Conservation (phyloP, 2,888 invertebrate genomes). For the Incurvaria masculella region DNA sequence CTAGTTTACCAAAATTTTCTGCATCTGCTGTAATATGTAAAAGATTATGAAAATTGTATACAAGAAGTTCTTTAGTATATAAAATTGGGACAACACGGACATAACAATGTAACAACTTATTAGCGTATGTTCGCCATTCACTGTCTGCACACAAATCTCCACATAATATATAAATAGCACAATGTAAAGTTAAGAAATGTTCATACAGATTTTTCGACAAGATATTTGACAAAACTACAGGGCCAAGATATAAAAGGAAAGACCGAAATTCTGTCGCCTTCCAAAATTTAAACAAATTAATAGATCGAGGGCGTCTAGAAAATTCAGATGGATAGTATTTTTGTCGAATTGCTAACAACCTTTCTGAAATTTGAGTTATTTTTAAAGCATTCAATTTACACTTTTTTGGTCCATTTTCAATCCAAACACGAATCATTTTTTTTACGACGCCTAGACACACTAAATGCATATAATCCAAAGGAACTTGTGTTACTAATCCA, state of each 20-base stretch:
- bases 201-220: constrained; percentile 3
- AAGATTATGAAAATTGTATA: constrained; percentile 4
- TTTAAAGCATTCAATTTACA: constrained; percentile 7
- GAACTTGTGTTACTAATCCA: constrained; percentile 11
- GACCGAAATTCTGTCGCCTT: constrained; percentile 10
- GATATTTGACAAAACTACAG: constrained; percentile 4
- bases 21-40: constrained; percentile 2
- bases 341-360: constrained; percentile 4
- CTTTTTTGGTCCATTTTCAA: constrained; percentile 7
- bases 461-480: constrained; percentile 10
- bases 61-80: constrained; percentile 4
- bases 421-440: constrained; percentile 5
- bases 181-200: constrained; percentile 5
- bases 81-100: not conserved
- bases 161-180: constrained; percentile 6
- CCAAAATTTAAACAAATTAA: constrained; percentile 11
- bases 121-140: constrained; percentile 5
- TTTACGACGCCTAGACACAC: constrained; percentile 4
- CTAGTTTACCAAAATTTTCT: constrained; percentile 1
- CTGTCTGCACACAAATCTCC: constrained; percentile 2
- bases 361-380: constrained; percentile 4
- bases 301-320: constrained; percentile 2
- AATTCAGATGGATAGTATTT: constrained; percentile 5
- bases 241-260: constrained; percentile 5
- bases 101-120: constrained; percentile 3